Conservation (phyloP, 2,797 vertebrate species). For the Arnoldichthys spilopterus region DNA sequence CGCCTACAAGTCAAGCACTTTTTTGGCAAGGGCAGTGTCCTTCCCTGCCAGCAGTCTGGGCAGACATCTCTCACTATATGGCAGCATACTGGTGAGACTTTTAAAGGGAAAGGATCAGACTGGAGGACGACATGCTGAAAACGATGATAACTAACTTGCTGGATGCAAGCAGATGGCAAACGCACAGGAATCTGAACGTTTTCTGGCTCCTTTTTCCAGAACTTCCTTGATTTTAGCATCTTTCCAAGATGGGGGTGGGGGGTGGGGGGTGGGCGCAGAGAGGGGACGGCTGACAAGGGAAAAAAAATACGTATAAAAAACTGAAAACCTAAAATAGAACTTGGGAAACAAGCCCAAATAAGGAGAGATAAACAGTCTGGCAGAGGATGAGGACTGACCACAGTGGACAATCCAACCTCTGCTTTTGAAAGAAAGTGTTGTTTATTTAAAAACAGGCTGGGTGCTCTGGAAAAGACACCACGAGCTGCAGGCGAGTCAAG, state of each 20-base stretch:
- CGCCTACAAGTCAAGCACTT: slow-evolving; percentile 32
- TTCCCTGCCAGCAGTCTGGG: not conserved
- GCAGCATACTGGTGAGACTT: slow-evolving; percentile 8
- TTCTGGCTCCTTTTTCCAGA: not conserved
- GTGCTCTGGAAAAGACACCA: not conserved
- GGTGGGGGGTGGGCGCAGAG: not conserved
- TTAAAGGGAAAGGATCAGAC: slow-evolving; percentile 29
- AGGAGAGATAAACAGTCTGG: slow-evolving; percentile 47
- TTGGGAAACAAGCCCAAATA: slow-evolving; percentile 45
- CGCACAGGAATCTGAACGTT: not conserved
- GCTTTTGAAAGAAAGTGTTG: slow-evolving; percentile 27
- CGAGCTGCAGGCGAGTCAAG: not conserved
- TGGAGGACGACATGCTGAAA: slow-evolving; percentile 2
- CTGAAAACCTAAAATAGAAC: slow-evolving; percentile 40
- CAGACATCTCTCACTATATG: slow-evolving; percentile 42
- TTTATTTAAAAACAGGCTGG: slow-evolving; percentile 21
- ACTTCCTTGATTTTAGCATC: not conserved
- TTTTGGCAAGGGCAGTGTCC: slow-evolving; percentile 13
- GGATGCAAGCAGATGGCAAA: not conserved
- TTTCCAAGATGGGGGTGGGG: not conserved
- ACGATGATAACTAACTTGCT: slow-evolving; percentile 24
- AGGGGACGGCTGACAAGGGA: not conserved
- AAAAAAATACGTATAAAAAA: not conserved
- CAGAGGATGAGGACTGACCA: slow-evolving; percentile 3
- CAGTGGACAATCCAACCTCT: slow-evolving; percentile 5